Conservation (phyloP, 2,113 vertebrate genomes). For the Ivindomyrus marchei region DNA sequence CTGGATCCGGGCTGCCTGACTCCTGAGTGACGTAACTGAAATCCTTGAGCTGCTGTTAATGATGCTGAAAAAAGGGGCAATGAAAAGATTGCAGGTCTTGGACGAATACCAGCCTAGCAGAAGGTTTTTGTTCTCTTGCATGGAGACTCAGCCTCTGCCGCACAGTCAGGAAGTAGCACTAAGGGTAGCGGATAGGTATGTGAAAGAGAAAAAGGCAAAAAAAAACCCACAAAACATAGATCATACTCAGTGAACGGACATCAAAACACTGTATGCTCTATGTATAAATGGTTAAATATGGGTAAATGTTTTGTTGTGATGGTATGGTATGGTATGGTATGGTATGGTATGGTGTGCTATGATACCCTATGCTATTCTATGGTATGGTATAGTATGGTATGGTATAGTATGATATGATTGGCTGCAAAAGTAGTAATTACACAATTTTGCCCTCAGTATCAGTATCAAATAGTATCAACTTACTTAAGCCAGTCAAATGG, state of each 20-base stretch:
- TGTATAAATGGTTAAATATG: not conserved
- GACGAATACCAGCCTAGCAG: not conserved
- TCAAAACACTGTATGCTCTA: not conserved
- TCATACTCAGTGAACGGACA: not conserved
- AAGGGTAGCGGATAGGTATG: not conserved
- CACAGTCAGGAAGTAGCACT: not conserved
- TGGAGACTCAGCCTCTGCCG: not conserved
- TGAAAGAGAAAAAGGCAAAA: not conserved
- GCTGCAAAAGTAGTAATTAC: not conserved
- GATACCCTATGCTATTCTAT: not conserved
- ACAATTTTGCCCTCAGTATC: not conserved
- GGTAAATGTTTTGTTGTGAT: not conserved
- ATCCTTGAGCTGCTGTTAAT: not conserved
- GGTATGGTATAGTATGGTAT: not conserved
- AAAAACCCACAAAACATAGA: not conserved
- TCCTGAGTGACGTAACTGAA: not conserved
- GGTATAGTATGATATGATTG: not conserved
- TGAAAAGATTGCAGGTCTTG: not conserved
- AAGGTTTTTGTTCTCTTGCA: not conserved
- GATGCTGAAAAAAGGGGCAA: not conserved
- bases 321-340: not conserved
- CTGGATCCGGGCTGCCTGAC: not conserved
- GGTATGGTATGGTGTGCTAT: not conserved
- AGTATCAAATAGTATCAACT: not conserved
- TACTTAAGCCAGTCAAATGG: not conserved